Conservation (phyloP, 2,888 invertebrate species). For the Melinaea menophilus region DNA sequence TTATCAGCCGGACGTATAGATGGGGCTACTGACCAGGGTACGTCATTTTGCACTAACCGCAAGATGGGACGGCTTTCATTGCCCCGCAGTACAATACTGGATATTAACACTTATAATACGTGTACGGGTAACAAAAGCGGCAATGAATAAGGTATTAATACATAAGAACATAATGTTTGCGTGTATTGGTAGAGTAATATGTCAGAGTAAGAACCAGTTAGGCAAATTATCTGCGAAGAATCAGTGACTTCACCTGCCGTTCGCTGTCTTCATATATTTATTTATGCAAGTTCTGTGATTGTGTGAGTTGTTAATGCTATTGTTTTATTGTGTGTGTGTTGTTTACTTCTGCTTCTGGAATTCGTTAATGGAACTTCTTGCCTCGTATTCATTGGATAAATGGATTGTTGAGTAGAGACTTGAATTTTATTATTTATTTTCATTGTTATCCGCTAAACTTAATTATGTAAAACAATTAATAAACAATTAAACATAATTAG, state of each 20-base stretch:
- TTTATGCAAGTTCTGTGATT: conserved; percentile 38
- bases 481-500: no score
- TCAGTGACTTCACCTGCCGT: conserved; percentile 69
- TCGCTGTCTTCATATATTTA: conserved; percentile 48
- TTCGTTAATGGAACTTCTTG: conserved; percentile 17
- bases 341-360: conserved; percentile 20
- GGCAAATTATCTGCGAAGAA: conserved; percentile 71
- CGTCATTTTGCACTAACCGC: conserved; percentile 38
- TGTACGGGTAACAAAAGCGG: conserved; percentile 10
- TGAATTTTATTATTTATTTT: not conserved
- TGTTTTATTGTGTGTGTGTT: conserved; percentile 36
- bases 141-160: conserved; percentile 33
- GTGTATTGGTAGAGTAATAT: conserved; percentile 43
- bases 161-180: conserved; percentile 25
- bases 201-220: conserved; percentile 68
- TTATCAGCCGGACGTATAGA: conserved; percentile 56
- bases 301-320: conserved; percentile 41
- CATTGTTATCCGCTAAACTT: not conserved
- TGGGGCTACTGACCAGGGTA: conserved; percentile 53
- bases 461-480: no score
- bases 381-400: conserved; percentile 4
- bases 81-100: conserved; percentile 24
- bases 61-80: conserved; percentile 8
- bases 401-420: conserved; percentile 4
- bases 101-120: not conserved